Evolutionary conservation across 2,888 invertebrate species (phyloP).

Genomic region (Proisotoma minuta): DNA sequence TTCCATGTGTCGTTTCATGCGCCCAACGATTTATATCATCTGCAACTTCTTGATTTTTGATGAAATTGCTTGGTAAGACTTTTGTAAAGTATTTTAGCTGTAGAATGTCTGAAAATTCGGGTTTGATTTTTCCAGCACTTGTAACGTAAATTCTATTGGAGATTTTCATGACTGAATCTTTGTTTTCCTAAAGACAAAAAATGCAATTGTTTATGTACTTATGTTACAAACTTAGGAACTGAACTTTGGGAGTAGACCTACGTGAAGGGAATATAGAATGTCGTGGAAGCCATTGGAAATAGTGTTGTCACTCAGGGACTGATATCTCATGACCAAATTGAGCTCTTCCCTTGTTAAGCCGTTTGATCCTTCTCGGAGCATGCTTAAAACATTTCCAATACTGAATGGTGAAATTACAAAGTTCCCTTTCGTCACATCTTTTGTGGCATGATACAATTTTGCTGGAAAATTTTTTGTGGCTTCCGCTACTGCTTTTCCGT

Average conservation of each 20-base stretch:
- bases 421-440: conserved; percentile 1
- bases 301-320: conserved; percentile 3
- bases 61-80: conserved; percentile 15
- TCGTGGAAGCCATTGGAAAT: conserved; percentile 14
- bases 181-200: conserved; percentile 14
- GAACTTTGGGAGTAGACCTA: conserved; percentile 1
- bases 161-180: conserved; percentile 1
- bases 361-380: conserved; percentile 18
- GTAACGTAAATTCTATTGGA: conserved; percentile 14
- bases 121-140: conserved; percentile 1
- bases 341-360: conserved; percentile 14
- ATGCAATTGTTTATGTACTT: not conserved
- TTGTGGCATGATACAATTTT: not conserved
- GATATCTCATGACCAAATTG: conserved; percentile 8
- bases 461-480: not conserved
- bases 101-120: conserved; percentile 7
- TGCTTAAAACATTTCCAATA: conserved; percentile 15
- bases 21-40: conserved; percentile 18
- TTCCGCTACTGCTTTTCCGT: not conserved
- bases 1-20: not conserved
- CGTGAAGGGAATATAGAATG: conserved; percentile 17
- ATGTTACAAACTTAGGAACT: not conserved
- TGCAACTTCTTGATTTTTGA: conserved; percentile 5
- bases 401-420: conserved; percentile 23
- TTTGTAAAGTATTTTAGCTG: conserved; percentile 13